phyloP scores from a whole-genome alignment of 2,797 vertebrate species.

The Notoglanidium macrostoma region DNA sequence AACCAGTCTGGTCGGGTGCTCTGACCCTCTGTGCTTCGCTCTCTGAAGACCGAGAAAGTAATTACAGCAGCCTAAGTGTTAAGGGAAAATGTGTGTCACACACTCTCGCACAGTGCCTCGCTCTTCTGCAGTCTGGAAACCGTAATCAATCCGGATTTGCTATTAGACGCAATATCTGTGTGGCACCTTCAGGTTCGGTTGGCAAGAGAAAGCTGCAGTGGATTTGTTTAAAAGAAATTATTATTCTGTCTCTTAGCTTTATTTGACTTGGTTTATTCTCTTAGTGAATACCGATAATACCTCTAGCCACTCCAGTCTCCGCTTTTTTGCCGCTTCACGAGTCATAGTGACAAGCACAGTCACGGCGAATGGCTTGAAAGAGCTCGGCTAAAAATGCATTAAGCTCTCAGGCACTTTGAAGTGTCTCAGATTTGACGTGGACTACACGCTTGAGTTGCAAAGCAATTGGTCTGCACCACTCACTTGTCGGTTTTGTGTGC shows the following conservation, averaged over 20 bases:
- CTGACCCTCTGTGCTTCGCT: constrained; percentile 56
- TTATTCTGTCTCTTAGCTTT: constrained; percentile 42
- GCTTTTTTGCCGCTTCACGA: constrained; percentile 31
- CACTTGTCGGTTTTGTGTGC: constrained; percentile 50
- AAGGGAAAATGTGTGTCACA: constrained; percentile 71
- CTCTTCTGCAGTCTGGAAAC: constrained; percentile 59
- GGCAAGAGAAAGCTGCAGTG: constrained; percentile 52
- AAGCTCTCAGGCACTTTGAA: constrained; percentile 59
- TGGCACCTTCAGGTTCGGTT: constrained; percentile 51
- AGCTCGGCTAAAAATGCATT: constrained; percentile 54
- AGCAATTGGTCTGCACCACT: constrained; percentile 64
- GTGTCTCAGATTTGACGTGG: constrained; percentile 62
- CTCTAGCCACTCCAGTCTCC: constrained; percentile 32
- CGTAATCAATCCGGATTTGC: constrained; percentile 66
- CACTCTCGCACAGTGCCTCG: constrained; percentile 38
- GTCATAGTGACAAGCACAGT: constrained; percentile 55
- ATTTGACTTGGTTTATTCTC: constrained; percentile 60
- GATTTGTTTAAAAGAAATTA: constrained; percentile 41
- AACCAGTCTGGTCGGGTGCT: constrained; percentile 50
- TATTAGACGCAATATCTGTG: constrained; percentile 61
- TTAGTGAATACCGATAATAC: constrained; percentile 54
- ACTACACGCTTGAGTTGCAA: constrained; percentile 60
- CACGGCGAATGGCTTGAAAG: constrained; percentile 50
- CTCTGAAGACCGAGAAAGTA: constrained; percentile 68
- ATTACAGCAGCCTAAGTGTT: constrained; percentile 72